A percentile compares a stretch with the other conserved stretches of the same genome.
Evolutionary conservation across 2,797 vertebrate species (phyloP).

Genomic region (Oreonectes daqikongensis): DNA sequence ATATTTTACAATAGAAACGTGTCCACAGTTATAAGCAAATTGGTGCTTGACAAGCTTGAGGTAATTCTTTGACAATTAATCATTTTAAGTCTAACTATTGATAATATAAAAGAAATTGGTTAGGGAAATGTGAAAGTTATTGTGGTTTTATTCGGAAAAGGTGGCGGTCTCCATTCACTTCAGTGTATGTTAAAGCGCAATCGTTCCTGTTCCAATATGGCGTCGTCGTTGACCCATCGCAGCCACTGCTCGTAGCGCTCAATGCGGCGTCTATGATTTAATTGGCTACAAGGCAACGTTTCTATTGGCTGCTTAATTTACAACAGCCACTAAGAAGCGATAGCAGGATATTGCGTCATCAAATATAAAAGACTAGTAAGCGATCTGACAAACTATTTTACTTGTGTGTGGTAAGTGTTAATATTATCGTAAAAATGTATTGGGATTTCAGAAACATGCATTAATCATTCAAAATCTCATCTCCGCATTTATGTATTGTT

Average conservation of each 20-base stretch:
- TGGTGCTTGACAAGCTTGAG: too few relatives aligned
- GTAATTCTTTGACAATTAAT: too few relatives aligned
- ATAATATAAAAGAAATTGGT: too few relatives aligned
- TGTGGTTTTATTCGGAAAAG: background rate
- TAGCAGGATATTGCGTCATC: background rate
- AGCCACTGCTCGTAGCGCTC: background rate
- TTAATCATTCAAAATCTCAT: background rate
- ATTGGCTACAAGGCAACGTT: background rate
- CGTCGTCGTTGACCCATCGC: background rate
- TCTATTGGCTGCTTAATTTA: background rate
- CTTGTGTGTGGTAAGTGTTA: background rate
- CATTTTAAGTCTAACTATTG: too few relatives aligned
- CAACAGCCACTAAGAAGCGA: background rate
- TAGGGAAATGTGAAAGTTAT: too few relatives aligned
- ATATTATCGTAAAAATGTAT: background rate
- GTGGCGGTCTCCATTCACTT: too few relatives aligned
- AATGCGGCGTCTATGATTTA: background rate
- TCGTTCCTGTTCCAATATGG: background rate
- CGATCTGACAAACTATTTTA: background rate
- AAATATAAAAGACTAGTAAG: background rate
- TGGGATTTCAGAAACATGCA: too few relatives aligned
- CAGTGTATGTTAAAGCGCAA: too few relatives aligned
- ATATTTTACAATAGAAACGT: too few relatives aligned
- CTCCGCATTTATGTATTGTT: too few relatives aligned
- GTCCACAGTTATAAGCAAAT: too few relatives aligned